Evolutionary conservation across 2,113 vertebrate genomes (phyloP).

Genomic region (Empidonax alnorum): DNA sequence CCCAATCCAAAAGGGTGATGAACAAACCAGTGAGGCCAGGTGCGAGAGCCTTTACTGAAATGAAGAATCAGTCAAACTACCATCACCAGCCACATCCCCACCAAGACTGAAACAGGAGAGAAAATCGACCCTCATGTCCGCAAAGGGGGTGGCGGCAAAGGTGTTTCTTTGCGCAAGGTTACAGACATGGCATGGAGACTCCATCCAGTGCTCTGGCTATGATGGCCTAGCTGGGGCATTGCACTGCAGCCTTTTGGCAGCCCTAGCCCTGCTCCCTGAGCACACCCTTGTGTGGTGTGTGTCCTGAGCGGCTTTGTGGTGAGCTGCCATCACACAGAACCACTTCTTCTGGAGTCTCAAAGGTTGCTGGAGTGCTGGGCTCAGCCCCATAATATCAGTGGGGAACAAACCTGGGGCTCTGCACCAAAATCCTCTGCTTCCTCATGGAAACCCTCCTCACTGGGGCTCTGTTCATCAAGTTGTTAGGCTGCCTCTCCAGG

Average conservation of each 20-base stretch:
- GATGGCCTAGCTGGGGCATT: background rate
- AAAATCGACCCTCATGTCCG: fast-evolving
- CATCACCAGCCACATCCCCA: background rate
- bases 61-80: background rate
- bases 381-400: background rate
- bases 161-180: fast-evolving
- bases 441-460: background rate
- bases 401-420: background rate
- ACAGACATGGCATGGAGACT: background rate
- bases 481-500: background rate
- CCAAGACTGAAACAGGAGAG: background rate
- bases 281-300: fast-evolving
- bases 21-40: background rate
- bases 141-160: background rate
- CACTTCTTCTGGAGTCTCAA: background rate
- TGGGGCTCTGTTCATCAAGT: background rate
- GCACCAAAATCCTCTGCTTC: background rate
- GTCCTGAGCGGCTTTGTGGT: background rate
- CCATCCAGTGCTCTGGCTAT: background rate
- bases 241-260: background rate
- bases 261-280: background rate
- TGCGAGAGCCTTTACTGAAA: background rate
- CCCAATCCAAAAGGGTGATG: fast-evolving
- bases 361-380: background rate
- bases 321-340: background rate